Evolutionary conservation across 23 tunicate species (phyloP).

Genomic region (Diplosoma virens): DNA sequence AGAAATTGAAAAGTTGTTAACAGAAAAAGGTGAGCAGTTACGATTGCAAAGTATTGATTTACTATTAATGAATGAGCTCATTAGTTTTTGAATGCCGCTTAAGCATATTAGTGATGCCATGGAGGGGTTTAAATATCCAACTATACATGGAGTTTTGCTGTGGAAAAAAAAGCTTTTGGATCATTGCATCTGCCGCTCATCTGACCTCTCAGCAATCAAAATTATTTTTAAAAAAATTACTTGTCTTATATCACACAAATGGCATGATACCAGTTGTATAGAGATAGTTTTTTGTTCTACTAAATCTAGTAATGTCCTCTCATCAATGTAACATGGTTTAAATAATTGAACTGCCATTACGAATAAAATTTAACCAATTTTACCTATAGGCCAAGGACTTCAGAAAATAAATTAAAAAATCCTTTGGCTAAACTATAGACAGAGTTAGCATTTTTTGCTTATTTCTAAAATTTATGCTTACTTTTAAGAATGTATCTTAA

Average conservation of each 20-base stretch:
- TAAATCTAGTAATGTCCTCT: too few species aligned
- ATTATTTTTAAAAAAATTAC: neutral
- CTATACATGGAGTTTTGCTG: slow-evolving; percentile 1
- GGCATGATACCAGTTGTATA: too few species aligned
- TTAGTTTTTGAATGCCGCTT: neutral
- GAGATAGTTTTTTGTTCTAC: too few species aligned
- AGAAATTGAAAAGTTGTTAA: neutral
- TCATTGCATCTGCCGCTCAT: neutral
- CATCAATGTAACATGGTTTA: too few species aligned
- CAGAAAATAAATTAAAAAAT: too few species aligned
- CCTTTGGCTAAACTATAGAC: too few species aligned
- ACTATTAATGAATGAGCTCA: neutral
- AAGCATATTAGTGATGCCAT: neutral
- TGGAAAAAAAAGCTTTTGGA: slow-evolving; percentile 1
- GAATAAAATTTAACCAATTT: too few species aligned
- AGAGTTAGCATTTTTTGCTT: too few species aligned
- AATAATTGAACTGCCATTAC: too few species aligned
- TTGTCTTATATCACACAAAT: neutral
- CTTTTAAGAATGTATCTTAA: too few species aligned
- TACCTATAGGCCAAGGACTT: too few species aligned
- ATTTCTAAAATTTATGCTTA: too few species aligned
- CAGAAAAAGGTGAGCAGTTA: neutral
- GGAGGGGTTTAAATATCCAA: neutral
- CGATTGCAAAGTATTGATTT: neutral
- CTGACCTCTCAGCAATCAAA: neutral